These are phyloP conservation scores for Zonitis immaculata DNA, from an alignment of 2,888 invertebrate genomes.

Conservation along the genomic window DNA sequence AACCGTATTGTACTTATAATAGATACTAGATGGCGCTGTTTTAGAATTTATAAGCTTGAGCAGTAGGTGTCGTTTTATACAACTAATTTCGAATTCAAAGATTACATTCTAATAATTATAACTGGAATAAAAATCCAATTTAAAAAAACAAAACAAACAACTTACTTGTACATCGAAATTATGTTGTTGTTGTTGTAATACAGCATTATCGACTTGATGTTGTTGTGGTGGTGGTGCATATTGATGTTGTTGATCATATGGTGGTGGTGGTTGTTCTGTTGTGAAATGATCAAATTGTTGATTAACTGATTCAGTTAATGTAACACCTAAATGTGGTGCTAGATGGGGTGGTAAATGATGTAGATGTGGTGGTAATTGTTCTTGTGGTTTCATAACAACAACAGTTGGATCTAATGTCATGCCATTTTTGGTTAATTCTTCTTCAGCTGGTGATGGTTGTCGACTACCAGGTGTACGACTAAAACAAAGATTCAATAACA, in stretches of 20 bases:
- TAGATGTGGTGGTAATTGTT: conserved; percentile 51
- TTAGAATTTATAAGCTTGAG: too few species aligned
- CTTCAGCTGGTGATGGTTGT: conserved; percentile 89
- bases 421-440: conserved; percentile 62
- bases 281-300: conserved; percentile 47
- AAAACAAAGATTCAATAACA: too few species aligned
- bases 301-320: conserved; percentile 48
- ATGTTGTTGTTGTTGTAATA: conserved; percentile 60
- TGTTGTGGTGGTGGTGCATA: conserved; percentile 45
- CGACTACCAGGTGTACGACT: conserved; percentile 87
- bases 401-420: conserved; percentile 47
- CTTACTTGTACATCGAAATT: conserved; percentile 78
- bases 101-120: too few species aligned
- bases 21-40: too few species aligned
- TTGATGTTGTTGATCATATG: conserved; percentile 47
- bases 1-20: too few species aligned
- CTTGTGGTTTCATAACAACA: conserved; percentile 53
- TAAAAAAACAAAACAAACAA: conserved; percentile 22
- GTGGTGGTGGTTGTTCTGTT: conserved; percentile 46
- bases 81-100: too few species aligned
- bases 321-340: conserved; percentile 49
- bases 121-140: neutral
- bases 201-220: conserved; percentile 47
- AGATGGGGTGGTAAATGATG: conserved; percentile 48
- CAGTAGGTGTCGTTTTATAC: too few species aligned